Conservation (phyloP, 1,140 invertebrate species). For the Campodea augens region DNA sequence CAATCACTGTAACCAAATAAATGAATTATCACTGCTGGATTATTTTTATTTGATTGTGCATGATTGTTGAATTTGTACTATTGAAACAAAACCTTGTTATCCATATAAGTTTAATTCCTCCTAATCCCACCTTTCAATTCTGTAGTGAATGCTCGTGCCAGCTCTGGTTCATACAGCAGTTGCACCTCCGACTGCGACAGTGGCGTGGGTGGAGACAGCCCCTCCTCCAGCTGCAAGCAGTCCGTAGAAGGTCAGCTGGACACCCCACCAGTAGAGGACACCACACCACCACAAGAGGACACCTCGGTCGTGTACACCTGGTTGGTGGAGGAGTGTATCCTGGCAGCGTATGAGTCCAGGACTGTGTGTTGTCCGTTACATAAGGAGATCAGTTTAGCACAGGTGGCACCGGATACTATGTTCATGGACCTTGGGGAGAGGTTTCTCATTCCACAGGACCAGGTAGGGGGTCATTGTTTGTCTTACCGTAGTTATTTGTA, state of each 20-base stretch:
- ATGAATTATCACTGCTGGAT: no score
- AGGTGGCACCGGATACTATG: constrained; percentile 67
- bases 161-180: constrained; percentile 55
- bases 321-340: constrained; percentile 91
- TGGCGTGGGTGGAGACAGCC: constrained; percentile 50
- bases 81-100: no score
- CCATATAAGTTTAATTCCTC: no score
- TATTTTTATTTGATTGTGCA: no score
- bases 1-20: no score
- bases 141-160: no score
- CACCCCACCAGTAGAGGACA: background rate
- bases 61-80: no score
- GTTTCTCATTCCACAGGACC: constrained; percentile 55
- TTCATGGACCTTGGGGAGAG: constrained; percentile 72
- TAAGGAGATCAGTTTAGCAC: constrained; percentile 43
- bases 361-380: constrained; percentile 51
- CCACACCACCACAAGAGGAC: constrained; percentile 1
- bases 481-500: no score
- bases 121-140: no score
- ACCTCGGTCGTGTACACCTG: constrained; percentile 41
- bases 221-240: constrained; percentile 22
- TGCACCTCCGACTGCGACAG: constrained; percentile 56
- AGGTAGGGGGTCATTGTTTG: no score
- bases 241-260: constrained; percentile 1
- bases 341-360: constrained; percentile 55